Conservation (phyloP, 1,140 invertebrate species). For the Polyergus mexicanus region DNA sequence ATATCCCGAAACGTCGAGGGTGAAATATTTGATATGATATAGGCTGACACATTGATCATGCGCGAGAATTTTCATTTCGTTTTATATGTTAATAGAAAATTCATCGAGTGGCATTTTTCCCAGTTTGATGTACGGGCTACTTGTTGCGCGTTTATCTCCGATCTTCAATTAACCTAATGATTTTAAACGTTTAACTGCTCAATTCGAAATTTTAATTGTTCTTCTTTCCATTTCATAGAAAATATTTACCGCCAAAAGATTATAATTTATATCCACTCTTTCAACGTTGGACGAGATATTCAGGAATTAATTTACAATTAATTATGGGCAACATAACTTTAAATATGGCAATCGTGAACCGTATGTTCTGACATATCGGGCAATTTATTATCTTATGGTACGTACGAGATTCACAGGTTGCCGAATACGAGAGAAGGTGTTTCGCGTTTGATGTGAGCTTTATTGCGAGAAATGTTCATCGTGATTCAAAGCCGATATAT, state of each 20-base stretch:
- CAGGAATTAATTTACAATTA: neutral
- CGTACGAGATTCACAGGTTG: neutral
- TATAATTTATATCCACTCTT: conserved; percentile 1
- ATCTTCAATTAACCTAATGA: conserved; percentile 48
- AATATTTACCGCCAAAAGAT: neutral
- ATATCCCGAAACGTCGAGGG: neutral
- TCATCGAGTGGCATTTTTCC: conserved; percentile 25
- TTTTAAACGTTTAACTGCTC: conserved; percentile 27
- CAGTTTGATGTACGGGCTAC: conserved; percentile 37
- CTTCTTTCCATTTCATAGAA: neutral
- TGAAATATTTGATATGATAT: conserved; percentile 24
- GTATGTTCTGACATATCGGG: neutral
- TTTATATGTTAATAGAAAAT: conserved; percentile 45
- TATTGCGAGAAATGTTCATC: conserved; percentile 52
- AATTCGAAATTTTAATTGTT: neutral
- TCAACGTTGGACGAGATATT: neutral
- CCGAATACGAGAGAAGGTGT: neutral
- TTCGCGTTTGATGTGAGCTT: conserved; percentile 39
- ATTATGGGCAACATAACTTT: neutral
- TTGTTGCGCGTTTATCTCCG: conserved; percentile 52
- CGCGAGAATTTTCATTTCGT: conserved; percentile 40
- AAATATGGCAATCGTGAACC: neutral
- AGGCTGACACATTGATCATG: conserved; percentile 40
- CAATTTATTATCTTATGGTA: conserved; percentile 41
- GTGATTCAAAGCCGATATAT: conserved; percentile 35